phyloP scores from a whole-genome alignment of 2,888 invertebrate genomes.

The Trissonchulus latispiculum region DNA sequence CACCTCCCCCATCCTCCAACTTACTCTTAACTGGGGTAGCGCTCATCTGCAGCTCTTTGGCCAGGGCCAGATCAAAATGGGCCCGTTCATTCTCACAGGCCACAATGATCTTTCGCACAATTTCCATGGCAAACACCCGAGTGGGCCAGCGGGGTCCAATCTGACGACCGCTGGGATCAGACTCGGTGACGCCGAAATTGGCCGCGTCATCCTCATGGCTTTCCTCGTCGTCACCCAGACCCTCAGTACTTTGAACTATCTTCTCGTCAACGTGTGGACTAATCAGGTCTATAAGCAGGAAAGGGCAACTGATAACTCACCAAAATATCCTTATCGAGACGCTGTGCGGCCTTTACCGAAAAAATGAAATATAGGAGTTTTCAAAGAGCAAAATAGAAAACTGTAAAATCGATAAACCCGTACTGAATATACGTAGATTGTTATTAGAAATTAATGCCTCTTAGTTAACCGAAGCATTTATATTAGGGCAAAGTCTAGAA shows the following conservation, averaged over 20 bases:
- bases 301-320: too few relatives aligned
- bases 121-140: slow-evolving; percentile 82
- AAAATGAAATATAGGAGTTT: too few relatives aligned
- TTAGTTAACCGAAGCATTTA: too few relatives aligned
- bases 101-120: slow-evolving; percentile 76
- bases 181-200: neutral
- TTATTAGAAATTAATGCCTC: too few relatives aligned
- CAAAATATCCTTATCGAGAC: too few relatives aligned
- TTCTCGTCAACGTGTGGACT: slow-evolving; percentile 20
- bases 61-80: slow-evolving; percentile 79
- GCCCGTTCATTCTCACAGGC: slow-evolving; percentile 61
- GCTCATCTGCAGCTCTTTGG: slow-evolving; percentile 80
- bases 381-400: too few relatives aligned
- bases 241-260: slow-evolving; percentile 10
- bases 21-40: too few relatives aligned
- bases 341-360: too few relatives aligned
- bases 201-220: neutral
- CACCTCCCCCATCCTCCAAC: too few relatives aligned
- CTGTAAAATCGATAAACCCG: too few relatives aligned
- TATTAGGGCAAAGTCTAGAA: too few relatives aligned
- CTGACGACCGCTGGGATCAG: slow-evolving; percentile 10
- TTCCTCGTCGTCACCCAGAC: neutral
- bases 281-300: slow-evolving; percentile 21
- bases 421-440: too few relatives aligned
- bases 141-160: slow-evolving; percentile 78